phyloP scores from a whole-genome alignment of 1,140 invertebrate genomes.

The Drosophila asahinai region DNA sequence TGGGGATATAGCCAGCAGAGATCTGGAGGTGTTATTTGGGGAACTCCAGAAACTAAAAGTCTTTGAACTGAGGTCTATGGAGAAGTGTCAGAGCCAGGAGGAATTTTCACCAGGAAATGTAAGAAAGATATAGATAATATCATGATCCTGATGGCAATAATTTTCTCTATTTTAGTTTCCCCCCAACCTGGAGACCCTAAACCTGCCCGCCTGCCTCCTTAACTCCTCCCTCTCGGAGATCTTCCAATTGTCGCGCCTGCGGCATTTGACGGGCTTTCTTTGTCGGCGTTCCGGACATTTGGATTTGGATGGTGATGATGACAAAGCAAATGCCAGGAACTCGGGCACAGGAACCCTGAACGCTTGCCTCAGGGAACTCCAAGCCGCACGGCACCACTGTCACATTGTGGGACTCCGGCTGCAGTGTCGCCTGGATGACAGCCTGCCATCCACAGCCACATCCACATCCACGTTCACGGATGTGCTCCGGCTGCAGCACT shows the following conservation, averaged over 20 bases:
- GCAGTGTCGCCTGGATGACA: slow-evolving; percentile 67
- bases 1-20: slow-evolving; percentile 5
- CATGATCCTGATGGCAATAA: neutral
- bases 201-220: slow-evolving; percentile 60
- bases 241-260: slow-evolving; percentile 53
- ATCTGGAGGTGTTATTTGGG: slow-evolving; percentile 28
- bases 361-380: slow-evolving; percentile 13
- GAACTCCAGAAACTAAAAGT: slow-evolving; percentile 19
- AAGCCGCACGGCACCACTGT: slow-evolving; percentile 9
- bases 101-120: neutral
- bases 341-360: slow-evolving; percentile 26
- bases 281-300: slow-evolving; percentile 35
- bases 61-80: slow-evolving; percentile 48
- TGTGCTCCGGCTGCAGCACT: slow-evolving; percentile 45
- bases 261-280: slow-evolving; percentile 62
- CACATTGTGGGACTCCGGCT: slow-evolving; percentile 68
- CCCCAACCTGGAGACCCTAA: slow-evolving; percentile 42
- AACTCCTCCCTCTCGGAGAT: slow-evolving; percentile 41
- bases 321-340: slow-evolving; percentile 46
- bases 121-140: neutral
- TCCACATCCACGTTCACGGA: neutral
- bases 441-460: slow-evolving; percentile 45
- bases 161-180: neutral
- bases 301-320: slow-evolving; percentile 20
- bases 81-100: neutral